Conservation (phyloP, 2,888 invertebrate species). For the Caenorhabditis sp. region DNA sequence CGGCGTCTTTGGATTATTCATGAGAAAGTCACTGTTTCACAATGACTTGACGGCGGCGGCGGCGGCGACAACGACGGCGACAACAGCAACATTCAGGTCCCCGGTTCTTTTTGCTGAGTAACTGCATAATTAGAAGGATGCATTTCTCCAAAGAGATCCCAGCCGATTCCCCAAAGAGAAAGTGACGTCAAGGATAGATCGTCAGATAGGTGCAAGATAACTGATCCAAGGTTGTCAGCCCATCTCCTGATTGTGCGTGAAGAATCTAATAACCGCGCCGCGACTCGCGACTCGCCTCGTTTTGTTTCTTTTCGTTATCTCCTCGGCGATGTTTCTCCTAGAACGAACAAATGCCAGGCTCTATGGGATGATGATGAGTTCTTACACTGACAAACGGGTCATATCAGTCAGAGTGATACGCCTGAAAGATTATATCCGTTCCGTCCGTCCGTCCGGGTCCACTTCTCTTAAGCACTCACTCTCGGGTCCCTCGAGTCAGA, state of each 20-base stretch:
- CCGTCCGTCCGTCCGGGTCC: not conserved
- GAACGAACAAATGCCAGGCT: no score
- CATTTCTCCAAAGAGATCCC: not conserved
- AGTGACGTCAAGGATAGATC: slow-evolving; percentile 27
- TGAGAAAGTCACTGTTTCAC: slow-evolving; percentile 37
- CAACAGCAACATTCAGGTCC: no score
- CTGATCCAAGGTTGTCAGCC: slow-evolving; percentile 13
- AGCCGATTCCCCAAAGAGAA: not conserved
- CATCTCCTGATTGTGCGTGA: not conserved
- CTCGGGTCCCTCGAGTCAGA: no score
- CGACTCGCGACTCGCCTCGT: not conserved
- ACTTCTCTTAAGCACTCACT: no score
- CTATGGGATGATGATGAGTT: slow-evolving; percentile 28
- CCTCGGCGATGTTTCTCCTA: no score
- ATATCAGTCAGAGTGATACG: not conserved
- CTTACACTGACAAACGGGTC: slow-evolving; percentile 16
- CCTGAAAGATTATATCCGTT: not conserved
- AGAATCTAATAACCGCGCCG: not conserved
- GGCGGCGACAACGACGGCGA: not conserved
- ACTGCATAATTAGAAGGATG: slow-evolving; percentile 14
- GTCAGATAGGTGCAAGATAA: slow-evolving; percentile 43
- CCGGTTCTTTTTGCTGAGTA: not conserved
- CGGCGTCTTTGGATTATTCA: slow-evolving; percentile 33
- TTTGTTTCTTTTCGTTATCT: no score
- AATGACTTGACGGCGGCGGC: slow-evolving; percentile 2